phyloP scores from a whole-genome alignment of 2,888 invertebrate species.

The Caenorhabditis afra region DNA sequence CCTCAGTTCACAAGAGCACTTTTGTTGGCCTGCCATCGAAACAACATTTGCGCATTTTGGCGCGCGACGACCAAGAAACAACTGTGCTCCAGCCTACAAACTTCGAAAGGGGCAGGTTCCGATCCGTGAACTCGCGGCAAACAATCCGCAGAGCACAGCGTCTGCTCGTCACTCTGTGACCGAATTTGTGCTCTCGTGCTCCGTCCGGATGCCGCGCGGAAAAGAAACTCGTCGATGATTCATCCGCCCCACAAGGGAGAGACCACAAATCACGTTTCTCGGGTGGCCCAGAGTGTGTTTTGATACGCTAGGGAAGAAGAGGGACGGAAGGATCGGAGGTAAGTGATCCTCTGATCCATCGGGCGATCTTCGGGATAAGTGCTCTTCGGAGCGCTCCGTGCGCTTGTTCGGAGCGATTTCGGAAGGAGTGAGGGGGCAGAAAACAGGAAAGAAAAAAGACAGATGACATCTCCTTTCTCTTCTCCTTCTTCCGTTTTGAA shows the following conservation, averaged over 20 bases:
- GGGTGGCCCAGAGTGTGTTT: conserved; percentile 14
- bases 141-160: conserved; percentile 27
- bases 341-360: background rate
- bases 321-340: background rate
- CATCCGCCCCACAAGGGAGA: conserved; percentile 12
- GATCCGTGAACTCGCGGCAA: conserved; percentile 40
- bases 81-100: conserved; percentile 29
- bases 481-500: background rate
- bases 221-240: conserved; percentile 34
- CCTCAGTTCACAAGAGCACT: conserved; percentile 17
- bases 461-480: background rate
- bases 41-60: conserved; percentile 29
- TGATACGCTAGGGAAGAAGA: background rate
- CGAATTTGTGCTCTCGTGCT: conserved; percentile 40
- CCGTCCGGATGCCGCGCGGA: conserved; percentile 52
- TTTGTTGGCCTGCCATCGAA: conserved; percentile 22
- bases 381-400: no score
- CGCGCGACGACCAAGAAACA: conserved; percentile 31
- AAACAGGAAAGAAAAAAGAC: no score
- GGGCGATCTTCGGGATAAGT: background rate
- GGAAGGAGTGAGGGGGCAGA: no score
- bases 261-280: conserved; percentile 41
- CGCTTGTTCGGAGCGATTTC: no score
- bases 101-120: conserved; percentile 34
- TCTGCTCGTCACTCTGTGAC: conserved; percentile 51